Percentiles rank a stretch among this genome's conserved stretches.
Conservation (phyloP, 2,888 invertebrate genomes). For the Torymus tubicola region DNA sequence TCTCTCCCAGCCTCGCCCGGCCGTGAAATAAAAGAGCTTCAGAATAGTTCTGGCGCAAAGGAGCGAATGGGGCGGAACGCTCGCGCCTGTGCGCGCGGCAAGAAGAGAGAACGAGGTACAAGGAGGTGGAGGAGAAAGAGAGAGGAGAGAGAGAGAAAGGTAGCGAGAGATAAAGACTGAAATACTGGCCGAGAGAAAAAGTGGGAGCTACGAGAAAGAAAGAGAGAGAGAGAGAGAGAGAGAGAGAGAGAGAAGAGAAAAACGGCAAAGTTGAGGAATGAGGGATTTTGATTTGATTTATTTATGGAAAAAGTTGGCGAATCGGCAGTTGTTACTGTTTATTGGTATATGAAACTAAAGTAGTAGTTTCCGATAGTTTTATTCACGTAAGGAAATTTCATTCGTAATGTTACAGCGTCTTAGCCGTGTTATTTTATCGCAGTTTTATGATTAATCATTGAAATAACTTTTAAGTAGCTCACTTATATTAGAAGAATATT, state of each 20-base stretch:
- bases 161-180: constrained; percentile 46
- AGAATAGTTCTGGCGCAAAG: constrained; percentile 53
- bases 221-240: neutral
- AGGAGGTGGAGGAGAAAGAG: constrained; percentile 41
- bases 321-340: no score
- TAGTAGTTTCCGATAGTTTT: no score
- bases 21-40: constrained; percentile 54
- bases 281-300: neutral
- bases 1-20: neutral
- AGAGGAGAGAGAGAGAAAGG: constrained; percentile 34
- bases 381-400: no score
- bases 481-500: no score
- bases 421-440: no score
- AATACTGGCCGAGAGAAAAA: constrained; percentile 29
- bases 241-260: neutral
- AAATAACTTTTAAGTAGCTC: no score
- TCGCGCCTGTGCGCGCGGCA: constrained; percentile 42
- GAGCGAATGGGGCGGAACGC: constrained; percentile 57
- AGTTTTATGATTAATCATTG: no score
- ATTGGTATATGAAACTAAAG: no score
- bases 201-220: constrained; percentile 12
- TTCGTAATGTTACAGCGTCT: no score
- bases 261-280: constrained; percentile 43
- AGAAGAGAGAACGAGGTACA: constrained; percentile 47
- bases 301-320: no score